phyloP scores from a whole-genome alignment of 2,797 vertebrate genomes.

The Hapalemur alaotrensis region DNA sequence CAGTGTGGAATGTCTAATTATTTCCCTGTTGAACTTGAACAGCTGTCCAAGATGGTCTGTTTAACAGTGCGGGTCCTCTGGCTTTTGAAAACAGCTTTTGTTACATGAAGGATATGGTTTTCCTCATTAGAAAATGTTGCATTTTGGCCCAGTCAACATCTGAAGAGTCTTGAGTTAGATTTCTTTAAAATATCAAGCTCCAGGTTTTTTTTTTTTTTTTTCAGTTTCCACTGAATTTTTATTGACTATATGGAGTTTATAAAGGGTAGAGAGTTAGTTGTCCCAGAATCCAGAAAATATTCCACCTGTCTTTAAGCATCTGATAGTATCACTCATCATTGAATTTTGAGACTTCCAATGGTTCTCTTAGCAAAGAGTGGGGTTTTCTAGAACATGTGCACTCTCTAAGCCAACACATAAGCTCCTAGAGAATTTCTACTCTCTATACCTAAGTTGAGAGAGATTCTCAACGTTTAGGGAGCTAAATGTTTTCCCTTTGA shows the following conservation, averaged over 20 bases:
- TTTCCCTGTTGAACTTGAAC: conserved; percentile 59
- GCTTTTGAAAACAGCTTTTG: conserved; percentile 65
- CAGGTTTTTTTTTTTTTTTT: background rate
- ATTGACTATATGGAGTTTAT: background rate
- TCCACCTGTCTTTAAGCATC: background rate
- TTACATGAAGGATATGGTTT: conserved; percentile 25
- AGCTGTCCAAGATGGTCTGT: conserved; percentile 59
- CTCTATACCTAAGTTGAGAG: background rate
- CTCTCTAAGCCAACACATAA: background rate
- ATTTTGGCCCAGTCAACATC: background rate
- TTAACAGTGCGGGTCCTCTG: background rate
- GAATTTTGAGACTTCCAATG: conserved; percentile 8
- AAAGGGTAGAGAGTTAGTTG: background rate
- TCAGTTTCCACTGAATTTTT: background rate
- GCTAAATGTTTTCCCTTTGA: background rate
- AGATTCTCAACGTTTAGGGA: background rate
- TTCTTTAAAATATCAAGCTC: background rate
- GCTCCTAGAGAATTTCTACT: background rate
- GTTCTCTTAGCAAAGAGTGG: background rate
- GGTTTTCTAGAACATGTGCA: background rate
- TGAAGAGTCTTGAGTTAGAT: background rate
- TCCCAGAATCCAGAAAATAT: background rate
- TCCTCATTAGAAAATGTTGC: conserved; percentile 23
- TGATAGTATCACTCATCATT: background rate
- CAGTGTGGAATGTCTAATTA: conserved; percentile 53